These are phyloP conservation scores for Marronus borbonicus DNA, from an alignment of 2,888 invertebrate genomes.

Conservation along the genomic window DNA sequence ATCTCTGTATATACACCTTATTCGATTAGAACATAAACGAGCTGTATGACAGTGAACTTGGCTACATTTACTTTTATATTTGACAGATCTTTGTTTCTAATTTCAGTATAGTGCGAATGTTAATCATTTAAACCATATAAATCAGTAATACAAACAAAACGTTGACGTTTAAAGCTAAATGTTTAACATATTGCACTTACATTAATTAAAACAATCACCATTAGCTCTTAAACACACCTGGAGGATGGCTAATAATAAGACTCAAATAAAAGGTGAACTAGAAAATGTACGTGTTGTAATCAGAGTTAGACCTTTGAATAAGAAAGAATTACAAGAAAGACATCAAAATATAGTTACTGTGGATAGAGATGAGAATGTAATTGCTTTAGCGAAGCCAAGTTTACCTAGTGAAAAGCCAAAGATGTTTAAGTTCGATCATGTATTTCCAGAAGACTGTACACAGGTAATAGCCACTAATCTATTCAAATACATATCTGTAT, in stretches of 20 bases:
- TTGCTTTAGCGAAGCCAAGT: conserved; percentile 84
- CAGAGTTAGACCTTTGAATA: conserved; percentile 93
- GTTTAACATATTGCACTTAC: background rate
- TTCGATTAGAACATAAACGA: no score
- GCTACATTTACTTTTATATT: no score
- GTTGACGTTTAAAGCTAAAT: conserved; percentile 10
- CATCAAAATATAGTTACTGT: conserved; percentile 84
- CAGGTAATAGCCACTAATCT: conserved; percentile 74
- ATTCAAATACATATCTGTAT: background rate
- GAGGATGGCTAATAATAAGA: conserved; percentile 54
- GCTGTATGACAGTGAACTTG: no score
- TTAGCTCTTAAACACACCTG: no score
- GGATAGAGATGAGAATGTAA: conserved; percentile 82
- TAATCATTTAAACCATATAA: no score
- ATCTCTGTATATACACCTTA: no score
- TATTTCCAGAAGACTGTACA: conserved; percentile 89
- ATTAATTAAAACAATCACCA: background rate
- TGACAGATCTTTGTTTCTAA: no score
- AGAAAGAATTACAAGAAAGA: conserved; percentile 83
- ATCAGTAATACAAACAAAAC: background rate
- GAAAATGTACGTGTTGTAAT: conserved; percentile 98
- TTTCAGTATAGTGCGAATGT: no score
- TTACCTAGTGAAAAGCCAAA: conserved; percentile 84
- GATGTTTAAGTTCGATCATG: conserved; percentile 95
- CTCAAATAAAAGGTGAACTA: conserved; percentile 58